Percentiles rank a stretch among this genome's conserved stretches.
Evolutionary conservation across 2,113 vertebrate genomes (phyloP).

Genomic region (Brienomyrus longianalis): DNA sequence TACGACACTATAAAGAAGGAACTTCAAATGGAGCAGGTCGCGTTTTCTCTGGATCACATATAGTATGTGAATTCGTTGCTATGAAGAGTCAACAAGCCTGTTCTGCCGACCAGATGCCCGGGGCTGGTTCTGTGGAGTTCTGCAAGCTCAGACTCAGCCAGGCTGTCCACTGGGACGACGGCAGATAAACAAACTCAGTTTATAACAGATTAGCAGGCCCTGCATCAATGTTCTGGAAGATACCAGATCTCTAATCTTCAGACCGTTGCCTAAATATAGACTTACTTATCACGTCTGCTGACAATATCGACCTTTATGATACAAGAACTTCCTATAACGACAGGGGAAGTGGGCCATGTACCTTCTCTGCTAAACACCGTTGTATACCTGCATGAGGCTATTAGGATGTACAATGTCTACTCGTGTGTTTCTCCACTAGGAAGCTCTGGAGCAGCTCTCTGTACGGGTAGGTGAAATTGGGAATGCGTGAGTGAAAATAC

Average conservation of each 20-base stretch:
- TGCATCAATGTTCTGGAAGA: constrained; percentile 18
- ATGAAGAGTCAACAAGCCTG: not conserved
- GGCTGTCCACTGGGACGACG: not conserved
- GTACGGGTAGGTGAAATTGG: not conserved
- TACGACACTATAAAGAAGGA: not conserved
- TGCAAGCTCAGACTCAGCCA: constrained; percentile 12
- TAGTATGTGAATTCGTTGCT: constrained; percentile 29
- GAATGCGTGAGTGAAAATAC: not conserved
- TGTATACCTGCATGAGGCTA: not conserved
- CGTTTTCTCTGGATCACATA: not conserved
- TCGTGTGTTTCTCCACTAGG: not conserved
- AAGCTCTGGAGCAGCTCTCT: not conserved
- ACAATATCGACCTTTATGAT: not conserved
- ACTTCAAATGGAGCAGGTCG: not conserved
- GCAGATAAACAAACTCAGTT: constrained; percentile 26
- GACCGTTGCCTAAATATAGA: constrained; percentile 7
- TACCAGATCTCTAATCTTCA: constrained; percentile 9
- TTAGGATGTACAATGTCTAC: not conserved
- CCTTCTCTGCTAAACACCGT: not conserved
- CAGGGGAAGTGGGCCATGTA: not conserved
- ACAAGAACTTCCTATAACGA: not conserved
- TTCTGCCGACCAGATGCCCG: not conserved
- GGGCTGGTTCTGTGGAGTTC: not conserved
- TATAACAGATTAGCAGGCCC: constrained; percentile 29
- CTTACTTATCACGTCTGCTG: not conserved